Percentiles rank a stretch among this genome's conserved stretches.
phyloP scores from a whole-genome alignment of 2,888 invertebrate genomes.

The Caenorhabditis zanzibari region DNA sequence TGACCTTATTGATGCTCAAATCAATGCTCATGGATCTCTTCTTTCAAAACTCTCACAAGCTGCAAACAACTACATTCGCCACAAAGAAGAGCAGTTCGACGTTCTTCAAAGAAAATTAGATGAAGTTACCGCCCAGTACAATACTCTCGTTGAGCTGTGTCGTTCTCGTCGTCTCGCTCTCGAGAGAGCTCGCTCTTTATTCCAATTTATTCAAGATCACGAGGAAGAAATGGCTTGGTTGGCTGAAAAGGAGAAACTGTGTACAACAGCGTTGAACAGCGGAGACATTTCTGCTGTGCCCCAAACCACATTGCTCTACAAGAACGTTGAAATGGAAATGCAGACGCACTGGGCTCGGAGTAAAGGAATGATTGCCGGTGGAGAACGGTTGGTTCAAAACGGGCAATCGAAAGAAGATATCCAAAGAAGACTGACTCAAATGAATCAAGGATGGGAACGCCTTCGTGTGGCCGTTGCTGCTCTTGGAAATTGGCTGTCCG shows the following conservation, averaged over 20 bases:
- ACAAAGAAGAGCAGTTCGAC: constrained; percentile 86
- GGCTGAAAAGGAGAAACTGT: constrained; percentile 92
- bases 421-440: constrained; percentile 65
- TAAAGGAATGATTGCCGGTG: constrained; percentile 84
- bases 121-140: constrained; percentile 90
- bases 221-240: constrained; percentile 99
- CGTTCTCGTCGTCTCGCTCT: constrained; percentile 90
- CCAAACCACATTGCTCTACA: constrained; percentile 87
- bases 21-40: constrained; percentile 80
- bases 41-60: constrained; percentile 76
- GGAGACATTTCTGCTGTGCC: constrained; percentile 94
- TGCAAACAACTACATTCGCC: constrained; percentile 77
- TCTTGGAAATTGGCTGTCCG: constrained; percentile 89
- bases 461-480: constrained; percentile 90
- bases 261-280: constrained; percentile 93
- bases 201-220: constrained; percentile 94
- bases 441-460: constrained; percentile 89
- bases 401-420: constrained; percentile 73
- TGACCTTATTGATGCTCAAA: constrained; percentile 91
- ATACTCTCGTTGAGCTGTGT: constrained; percentile 88
- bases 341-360: constrained; percentile 86
- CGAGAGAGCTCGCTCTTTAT: constrained; percentile 94
- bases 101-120: constrained; percentile 89
- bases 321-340: constrained; percentile 90
- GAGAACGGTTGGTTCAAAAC: constrained; percentile 78